Percentiles rank a stretch among this genome's conserved stretches.
Conservation (phyloP, 2,113 vertebrate genomes). For the Microcebus murinus region DNA sequence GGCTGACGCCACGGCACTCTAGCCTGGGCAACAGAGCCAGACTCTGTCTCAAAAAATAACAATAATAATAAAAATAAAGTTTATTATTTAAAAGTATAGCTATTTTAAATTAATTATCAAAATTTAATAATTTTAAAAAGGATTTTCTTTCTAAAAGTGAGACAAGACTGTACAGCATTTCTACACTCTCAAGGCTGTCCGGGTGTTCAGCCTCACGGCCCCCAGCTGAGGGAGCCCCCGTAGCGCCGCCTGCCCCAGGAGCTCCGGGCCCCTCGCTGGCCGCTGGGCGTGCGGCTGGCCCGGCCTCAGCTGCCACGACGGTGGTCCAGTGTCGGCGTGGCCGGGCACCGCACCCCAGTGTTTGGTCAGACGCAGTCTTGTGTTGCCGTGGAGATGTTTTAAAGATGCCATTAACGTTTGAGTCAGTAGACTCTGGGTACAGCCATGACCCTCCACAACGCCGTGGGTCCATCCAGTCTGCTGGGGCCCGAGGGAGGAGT, state of each 20-base stretch:
- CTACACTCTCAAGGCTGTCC: not conserved
- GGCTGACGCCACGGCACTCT: too few relatives aligned
- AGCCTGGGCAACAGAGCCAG: too few relatives aligned
- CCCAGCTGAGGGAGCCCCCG: not conserved
- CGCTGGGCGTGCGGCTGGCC: rapidly evolving
- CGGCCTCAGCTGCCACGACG: not conserved
- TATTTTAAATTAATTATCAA: too few relatives aligned
- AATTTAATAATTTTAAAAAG: too few relatives aligned
- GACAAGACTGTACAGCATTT: not conserved
- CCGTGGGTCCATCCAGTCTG: too few relatives aligned
- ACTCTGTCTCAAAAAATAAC: too few relatives aligned
- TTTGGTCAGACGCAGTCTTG: not conserved
- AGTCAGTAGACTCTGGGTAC: not conserved
- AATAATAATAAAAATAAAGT: not conserved
- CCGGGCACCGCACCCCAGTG: too few relatives aligned
- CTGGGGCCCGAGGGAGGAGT: not conserved
- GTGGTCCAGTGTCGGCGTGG: not conserved
- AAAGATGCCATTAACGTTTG: not conserved
- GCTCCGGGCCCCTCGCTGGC: not conserved
- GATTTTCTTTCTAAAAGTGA: not conserved
- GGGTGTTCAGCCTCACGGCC: too few relatives aligned
- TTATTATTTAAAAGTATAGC: not conserved
- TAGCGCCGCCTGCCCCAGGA: not conserved
- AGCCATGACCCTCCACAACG: not conserved
- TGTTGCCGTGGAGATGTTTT: not conserved